These are phyloP conservation scores for Agelas oroides DNA, from an alignment of 37 sponge, comb jelly and placozoan genomes.

Conservation along the genomic window DNA sequence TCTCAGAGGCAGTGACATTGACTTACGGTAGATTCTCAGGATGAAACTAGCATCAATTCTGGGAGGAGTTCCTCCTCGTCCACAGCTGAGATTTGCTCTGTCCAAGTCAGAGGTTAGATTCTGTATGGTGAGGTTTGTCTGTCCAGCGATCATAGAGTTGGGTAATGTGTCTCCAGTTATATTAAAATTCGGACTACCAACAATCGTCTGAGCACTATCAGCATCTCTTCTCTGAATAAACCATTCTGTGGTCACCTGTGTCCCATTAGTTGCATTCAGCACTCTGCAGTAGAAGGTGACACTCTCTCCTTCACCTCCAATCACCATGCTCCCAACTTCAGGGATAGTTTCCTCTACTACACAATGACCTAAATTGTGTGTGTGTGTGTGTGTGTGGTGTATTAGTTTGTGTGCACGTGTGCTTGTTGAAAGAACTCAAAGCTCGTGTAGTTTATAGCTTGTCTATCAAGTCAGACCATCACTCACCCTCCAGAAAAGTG, in stretches of 20 bases:
- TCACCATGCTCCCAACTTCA: too few species aligned
- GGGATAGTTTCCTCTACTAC: too few species aligned
- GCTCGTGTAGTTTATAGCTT: too few species aligned
- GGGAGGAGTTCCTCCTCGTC: not conserved
- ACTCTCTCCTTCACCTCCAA: not conserved
- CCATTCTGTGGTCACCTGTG: not conserved
- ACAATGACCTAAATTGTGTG: too few species aligned
- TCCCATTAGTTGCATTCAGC: not conserved
- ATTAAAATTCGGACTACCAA: not conserved
- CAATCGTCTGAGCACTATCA: not conserved
- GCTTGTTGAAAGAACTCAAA: too few species aligned
- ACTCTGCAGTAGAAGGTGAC: not conserved
- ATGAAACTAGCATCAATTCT: not conserved
- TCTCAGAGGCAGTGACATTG: not conserved
- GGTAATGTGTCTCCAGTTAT: not conserved
- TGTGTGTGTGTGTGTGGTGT: too few species aligned
- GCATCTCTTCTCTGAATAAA: not conserved
- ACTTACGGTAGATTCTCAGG: constrained; percentile 20
- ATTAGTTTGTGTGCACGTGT: too few species aligned
- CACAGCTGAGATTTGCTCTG: not conserved
- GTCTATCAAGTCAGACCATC: too few species aligned
- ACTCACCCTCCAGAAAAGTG: too few species aligned
- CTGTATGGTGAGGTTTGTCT: constrained; percentile 1
- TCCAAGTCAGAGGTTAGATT: not conserved
- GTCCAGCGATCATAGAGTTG: not conserved